Conservation (phyloP, 2,888 invertebrate species). For the Pinctada fucata region DNA sequence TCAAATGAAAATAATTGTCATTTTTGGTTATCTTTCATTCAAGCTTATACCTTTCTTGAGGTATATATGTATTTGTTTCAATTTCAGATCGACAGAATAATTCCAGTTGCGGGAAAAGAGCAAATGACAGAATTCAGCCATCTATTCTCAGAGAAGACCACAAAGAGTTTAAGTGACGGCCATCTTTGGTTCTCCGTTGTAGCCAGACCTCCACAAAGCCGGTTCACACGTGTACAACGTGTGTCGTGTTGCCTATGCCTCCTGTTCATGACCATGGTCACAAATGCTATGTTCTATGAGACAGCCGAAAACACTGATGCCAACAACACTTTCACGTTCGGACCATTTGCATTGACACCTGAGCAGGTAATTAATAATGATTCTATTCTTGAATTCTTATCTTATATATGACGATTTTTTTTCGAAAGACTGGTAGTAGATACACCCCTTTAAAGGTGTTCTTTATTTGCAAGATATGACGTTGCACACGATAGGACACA, state of each 20-base stretch:
- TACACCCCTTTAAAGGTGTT: no score
- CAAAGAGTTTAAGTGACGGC: constrained; percentile 77
- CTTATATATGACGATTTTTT: no score
- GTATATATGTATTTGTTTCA: no score
- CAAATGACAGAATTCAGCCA: constrained; percentile 78
- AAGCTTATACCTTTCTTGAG: no score
- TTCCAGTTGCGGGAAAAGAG: constrained; percentile 78
- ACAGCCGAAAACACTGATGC: constrained; percentile 57
- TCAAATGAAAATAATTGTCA: no score
- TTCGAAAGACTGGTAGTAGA: no score
- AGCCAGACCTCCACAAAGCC: constrained; percentile 77
- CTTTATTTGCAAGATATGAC: no score
- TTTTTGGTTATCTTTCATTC: no score
- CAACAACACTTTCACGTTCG: constrained; percentile 74
- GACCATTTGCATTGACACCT: constrained; percentile 78
- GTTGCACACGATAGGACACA: no score
- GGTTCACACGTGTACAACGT: constrained; percentile 78
- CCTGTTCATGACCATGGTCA: constrained; percentile 78
- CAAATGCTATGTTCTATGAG: constrained; percentile 80
- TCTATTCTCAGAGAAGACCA: constrained; percentile 76
- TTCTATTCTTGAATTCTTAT: constrained; percentile 11
- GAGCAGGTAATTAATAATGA: constrained; percentile 73
- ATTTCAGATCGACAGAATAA: constrained; percentile 77
- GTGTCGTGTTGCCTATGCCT: constrained; percentile 78
- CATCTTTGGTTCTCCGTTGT: constrained; percentile 80